Percentiles rank a stretch among this genome's conserved stretches.
phyloP scores from a whole-genome alignment of 2,888 invertebrate species.

The Yponomeuta cagnagella region DNA sequence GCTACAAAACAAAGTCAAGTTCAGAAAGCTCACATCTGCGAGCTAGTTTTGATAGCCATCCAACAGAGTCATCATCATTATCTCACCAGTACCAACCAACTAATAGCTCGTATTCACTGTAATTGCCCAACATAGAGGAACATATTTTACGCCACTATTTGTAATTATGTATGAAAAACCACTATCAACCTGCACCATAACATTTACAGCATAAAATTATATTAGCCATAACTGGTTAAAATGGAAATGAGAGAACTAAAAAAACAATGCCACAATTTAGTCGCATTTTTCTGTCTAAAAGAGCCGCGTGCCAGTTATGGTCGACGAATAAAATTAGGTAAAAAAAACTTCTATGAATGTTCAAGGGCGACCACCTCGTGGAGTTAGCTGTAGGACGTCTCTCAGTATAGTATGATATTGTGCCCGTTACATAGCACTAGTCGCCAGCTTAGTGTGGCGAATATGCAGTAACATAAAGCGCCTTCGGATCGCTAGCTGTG shows the following conservation, averaged over 20 bases:
- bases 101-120: neutral
- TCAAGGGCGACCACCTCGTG: slow-evolving; percentile 27
- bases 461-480: slow-evolving; percentile 4
- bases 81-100: neutral
- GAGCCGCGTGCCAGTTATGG: neutral
- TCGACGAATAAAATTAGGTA: neutral
- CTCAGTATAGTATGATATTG: slow-evolving; percentile 8
- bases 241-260: neutral
- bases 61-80: neutral
- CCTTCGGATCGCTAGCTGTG: neutral
- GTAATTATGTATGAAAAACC: neutral
- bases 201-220: neutral
- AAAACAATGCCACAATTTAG: neutral
- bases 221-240: neutral
- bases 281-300: neutral
- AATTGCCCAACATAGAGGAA: neutral
- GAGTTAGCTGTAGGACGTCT: slow-evolving; percentile 26
- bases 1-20: neutral
- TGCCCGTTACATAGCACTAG: slow-evolving; percentile 6
- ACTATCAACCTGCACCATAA: neutral
- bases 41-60: neutral
- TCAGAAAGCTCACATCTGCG: neutral
- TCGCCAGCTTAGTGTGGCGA: slow-evolving; percentile 7
- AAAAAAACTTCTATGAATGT: slow-evolving; percentile 14
- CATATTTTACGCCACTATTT: neutral